phyloP scores from a whole-genome alignment of 1,140 invertebrate genomes.

The Zaprionus kolodkinae region DNA sequence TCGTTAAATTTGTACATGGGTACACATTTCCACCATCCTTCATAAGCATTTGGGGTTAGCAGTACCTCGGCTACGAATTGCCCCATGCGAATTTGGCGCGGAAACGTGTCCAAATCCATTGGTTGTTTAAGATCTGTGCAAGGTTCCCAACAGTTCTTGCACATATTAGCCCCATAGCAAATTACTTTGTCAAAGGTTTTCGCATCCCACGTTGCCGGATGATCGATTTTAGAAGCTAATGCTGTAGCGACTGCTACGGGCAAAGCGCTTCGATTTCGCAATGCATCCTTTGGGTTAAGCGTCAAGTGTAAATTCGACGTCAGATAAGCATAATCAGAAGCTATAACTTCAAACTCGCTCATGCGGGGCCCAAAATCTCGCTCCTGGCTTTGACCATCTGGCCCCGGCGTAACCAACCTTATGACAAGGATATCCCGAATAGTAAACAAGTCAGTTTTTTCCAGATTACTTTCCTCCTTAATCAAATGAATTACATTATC shows the following conservation, averaged over 20 bases:
- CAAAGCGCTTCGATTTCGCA: constrained; percentile 73
- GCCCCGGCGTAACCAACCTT: constrained; percentile 56
- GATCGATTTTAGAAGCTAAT: constrained; percentile 76
- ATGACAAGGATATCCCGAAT: constrained; percentile 60
- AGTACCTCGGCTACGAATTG: constrained; percentile 66
- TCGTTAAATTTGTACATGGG: constrained; percentile 77
- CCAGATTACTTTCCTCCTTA: constrained; percentile 56
- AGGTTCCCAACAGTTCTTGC: constrained; percentile 75
- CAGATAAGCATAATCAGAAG: constrained; percentile 74
- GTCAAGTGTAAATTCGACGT: constrained; percentile 70
- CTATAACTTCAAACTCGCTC: constrained; percentile 72
- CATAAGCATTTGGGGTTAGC: constrained; percentile 60
- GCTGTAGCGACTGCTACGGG: constrained; percentile 66
- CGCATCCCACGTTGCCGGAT: constrained; percentile 75
- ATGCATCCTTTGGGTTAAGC: constrained; percentile 59
- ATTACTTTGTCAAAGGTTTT: constrained; percentile 76
- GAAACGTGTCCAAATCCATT: constrained; percentile 72
- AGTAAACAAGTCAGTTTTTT: constrained; percentile 40
- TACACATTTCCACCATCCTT: constrained; percentile 77
- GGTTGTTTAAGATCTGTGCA: constrained; percentile 55
- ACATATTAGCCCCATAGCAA: constrained; percentile 78
- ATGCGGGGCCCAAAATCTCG: constrained; percentile 63
- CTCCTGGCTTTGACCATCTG: constrained; percentile 47
- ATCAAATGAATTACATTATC: constrained; percentile 68
- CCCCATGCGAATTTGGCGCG: constrained; percentile 66